These are phyloP conservation scores for Agrilus planipennis DNA, from an alignment of 1,140 invertebrate species.

Conservation along the genomic window DNA sequence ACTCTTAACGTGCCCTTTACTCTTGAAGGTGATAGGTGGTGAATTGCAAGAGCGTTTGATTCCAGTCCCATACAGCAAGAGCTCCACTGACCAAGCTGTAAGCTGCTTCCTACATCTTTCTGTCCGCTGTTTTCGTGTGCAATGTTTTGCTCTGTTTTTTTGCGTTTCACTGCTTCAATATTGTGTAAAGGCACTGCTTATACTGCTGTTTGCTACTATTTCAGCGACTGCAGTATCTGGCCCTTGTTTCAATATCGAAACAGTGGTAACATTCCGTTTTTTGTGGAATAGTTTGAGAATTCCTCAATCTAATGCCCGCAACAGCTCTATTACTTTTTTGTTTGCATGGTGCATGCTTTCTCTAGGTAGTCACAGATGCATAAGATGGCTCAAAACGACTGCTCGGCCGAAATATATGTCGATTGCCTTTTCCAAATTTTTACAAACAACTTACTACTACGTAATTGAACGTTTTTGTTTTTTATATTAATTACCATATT, in stretches of 20 bases:
- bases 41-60: conserved; percentile 98
- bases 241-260: conserved; percentile 21
- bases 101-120: conserved; percentile 52
- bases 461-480: too few species aligned
- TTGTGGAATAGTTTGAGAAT: conserved; percentile 17
- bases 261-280: conserved; percentile 14
- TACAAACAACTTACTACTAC: too few species aligned
- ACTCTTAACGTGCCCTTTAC: conserved; percentile 37
- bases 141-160: conserved; percentile 30
- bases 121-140: conserved; percentile 31
- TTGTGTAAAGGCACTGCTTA: conserved; percentile 19
- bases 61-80: conserved; percentile 98
- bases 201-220: conserved; percentile 9
- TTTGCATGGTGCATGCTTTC: conserved; percentile 26
- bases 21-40: conserved; percentile 96
- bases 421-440: conserved; percentile 5
- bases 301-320: conserved; percentile 18
- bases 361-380: conserved; percentile 31
- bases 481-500: too few species aligned
- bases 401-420: conserved; percentile 21
- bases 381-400: conserved; percentile 34
- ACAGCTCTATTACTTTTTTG: conserved; percentile 17
- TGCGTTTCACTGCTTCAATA: conserved; percentile 27
- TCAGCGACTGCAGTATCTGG: background rate
- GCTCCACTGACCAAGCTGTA: conserved; percentile 98